Evolutionary conservation across 2,888 invertebrate genomes (phyloP).

Genomic region (Dynastes tityus): DNA sequence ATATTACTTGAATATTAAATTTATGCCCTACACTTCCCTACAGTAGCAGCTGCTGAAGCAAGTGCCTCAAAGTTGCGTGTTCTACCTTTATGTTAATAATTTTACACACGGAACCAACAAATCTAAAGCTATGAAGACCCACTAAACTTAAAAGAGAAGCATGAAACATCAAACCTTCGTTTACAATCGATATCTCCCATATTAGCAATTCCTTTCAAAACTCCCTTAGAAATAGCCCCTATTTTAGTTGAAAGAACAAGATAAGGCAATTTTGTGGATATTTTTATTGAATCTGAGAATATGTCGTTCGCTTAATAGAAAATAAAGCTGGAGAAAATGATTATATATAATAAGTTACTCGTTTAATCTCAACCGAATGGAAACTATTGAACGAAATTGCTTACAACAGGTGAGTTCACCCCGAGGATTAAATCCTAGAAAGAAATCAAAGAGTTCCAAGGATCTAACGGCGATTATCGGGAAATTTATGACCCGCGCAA

Average conservation of each 20-base stretch:
- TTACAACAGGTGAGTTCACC: conserved; percentile 56
- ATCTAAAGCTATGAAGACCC: no score
- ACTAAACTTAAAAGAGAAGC: no score
- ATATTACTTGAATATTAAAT: background rate
- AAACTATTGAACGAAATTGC: conserved; percentile 32
- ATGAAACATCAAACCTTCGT: no score
- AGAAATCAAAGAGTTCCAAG: conserved; percentile 55
- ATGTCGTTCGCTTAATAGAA: conserved; percentile 16
- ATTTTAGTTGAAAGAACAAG: background rate
- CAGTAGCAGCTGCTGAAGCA: no score
- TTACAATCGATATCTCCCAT: no score
- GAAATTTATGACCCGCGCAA: conserved; percentile 54
- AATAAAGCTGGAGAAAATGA: background rate
- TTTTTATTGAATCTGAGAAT: background rate
- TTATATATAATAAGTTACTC: conserved; percentile 37
- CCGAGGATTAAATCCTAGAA: conserved; percentile 54
- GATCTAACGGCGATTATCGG: conserved; percentile 51
- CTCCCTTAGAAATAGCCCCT: no score
- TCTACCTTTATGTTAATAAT: background rate
- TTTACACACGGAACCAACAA: background rate
- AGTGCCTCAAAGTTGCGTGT: background rate
- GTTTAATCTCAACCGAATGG: conserved; percentile 40
- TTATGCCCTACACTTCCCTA: background rate
- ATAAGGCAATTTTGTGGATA: conserved; percentile 1
- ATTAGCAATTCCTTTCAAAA: no score